These are phyloP conservation scores for Anomalospiza imberbis DNA, from an alignment of 2,797 vertebrate species.

Conservation along the genomic window DNA sequence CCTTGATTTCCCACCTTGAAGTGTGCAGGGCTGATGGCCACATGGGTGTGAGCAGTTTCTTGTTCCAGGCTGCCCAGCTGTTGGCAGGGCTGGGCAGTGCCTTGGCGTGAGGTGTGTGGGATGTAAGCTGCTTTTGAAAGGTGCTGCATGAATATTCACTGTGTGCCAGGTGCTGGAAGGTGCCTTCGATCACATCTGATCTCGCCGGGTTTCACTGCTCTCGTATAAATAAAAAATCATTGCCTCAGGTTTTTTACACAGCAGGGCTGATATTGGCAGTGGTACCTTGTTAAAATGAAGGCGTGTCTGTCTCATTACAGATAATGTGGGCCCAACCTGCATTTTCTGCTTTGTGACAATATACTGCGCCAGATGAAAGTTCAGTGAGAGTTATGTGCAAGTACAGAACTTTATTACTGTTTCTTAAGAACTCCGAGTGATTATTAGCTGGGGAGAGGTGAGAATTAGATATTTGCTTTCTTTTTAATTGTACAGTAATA, in stretches of 20 bases:
- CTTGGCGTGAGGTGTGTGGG: neutral
- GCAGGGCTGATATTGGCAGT: slow-evolving; percentile 56
- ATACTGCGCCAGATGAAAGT: slow-evolving; percentile 46
- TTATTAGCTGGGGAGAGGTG: neutral
- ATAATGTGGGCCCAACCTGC: slow-evolving; percentile 56
- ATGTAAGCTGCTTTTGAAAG: neutral
- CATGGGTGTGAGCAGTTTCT: neutral
- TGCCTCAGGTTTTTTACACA: slow-evolving; percentile 34
- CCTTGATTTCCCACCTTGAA: neutral
- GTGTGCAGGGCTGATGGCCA: neutral
- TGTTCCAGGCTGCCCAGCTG: neutral
- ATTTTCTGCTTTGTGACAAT: slow-evolving; percentile 65
- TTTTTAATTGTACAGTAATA: neutral
- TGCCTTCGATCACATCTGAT: neutral
- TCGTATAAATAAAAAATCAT: slow-evolving; percentile 49
- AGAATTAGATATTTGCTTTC: neutral
- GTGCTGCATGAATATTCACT: neutral
- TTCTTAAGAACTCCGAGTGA: slow-evolving; percentile 14
- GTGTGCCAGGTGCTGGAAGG: neutral
- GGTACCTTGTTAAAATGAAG: slow-evolving; percentile 72
- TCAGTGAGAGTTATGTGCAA: slow-evolving; percentile 42
- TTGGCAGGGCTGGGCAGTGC: neutral
- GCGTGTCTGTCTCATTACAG: slow-evolving; percentile 63
- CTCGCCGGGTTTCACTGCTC: slow-evolving; percentile 6
- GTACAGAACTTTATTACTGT: slow-evolving; percentile 37